Conservation (phyloP, 2,113 vertebrate genomes). For the Xerus inauris region DNA sequence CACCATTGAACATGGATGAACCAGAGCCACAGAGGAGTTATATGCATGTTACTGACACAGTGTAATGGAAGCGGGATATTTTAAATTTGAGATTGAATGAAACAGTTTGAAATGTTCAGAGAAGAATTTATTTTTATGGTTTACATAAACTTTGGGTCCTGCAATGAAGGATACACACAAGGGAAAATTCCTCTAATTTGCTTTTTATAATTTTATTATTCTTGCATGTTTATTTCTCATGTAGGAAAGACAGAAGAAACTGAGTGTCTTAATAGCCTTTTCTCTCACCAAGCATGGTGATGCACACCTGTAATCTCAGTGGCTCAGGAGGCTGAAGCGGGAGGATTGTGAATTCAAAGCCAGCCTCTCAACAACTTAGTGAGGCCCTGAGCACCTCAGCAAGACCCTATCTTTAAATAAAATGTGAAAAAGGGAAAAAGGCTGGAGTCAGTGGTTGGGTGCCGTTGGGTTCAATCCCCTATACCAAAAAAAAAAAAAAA, state of each 20-base stretch:
- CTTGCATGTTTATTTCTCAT: constrained; percentile 37
- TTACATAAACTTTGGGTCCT: background rate
- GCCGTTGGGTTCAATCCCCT: too few species aligned
- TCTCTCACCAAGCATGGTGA: too few species aligned
- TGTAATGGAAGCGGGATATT: background rate
- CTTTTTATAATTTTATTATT: background rate
- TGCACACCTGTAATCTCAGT: too few species aligned
- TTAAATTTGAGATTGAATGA: background rate
- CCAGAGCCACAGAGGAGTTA: background rate
- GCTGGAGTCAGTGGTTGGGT: too few species aligned
- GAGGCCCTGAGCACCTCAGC: too few species aligned
- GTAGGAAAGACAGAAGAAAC: background rate
- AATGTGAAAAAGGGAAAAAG: too few species aligned
- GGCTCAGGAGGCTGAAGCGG: too few species aligned
- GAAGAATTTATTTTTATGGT: background rate
- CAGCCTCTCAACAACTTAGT: too few species aligned
- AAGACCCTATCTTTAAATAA: too few species aligned
- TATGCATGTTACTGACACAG: background rate
- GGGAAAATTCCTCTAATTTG: constrained; percentile 5
- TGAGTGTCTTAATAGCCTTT: background rate
- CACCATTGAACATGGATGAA: background rate
- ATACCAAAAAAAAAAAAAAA: too few species aligned
- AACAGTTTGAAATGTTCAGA: background rate
- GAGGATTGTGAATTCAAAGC: too few species aligned
- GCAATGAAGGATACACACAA: background rate